These are phyloP conservation scores for Pangasianodon hypophthalmus DNA, from an alignment of 2,113 vertebrate species.

Conservation along the genomic window DNA sequence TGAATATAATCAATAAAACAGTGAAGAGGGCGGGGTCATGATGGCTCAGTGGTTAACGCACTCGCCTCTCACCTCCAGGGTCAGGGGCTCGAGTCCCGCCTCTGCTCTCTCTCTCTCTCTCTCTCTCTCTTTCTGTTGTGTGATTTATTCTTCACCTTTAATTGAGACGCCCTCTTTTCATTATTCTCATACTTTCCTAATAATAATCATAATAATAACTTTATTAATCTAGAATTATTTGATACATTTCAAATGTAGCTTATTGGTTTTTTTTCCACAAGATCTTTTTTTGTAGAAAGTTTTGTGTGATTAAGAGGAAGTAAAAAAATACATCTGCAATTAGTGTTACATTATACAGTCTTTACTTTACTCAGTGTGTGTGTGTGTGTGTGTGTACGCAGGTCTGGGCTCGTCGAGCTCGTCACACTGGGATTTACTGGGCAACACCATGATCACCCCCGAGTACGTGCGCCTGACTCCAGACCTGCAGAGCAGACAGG, in stretches of 20 bases:
- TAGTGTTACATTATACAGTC: not conserved
- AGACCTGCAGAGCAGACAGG: slow-evolving; percentile 90
- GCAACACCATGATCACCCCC: slow-evolving; percentile 87
- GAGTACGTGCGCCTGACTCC: slow-evolving; percentile 90
- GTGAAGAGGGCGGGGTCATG: not conserved
- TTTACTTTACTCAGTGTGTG: not conserved
- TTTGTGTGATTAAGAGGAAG: too few relatives aligned
- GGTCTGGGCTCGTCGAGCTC: slow-evolving; percentile 85
- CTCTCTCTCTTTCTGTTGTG: too few relatives aligned
- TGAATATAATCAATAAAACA: not conserved
- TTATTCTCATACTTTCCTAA: not conserved
- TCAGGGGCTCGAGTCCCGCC: too few relatives aligned
- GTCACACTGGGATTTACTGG: slow-evolving; percentile 90
- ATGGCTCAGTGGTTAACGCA: too few relatives aligned
- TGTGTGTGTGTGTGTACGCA: slow-evolving; percentile 52
- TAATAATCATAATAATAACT: not conserved
- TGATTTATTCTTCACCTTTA: not conserved
- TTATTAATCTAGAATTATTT: not conserved
- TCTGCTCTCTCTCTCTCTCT: too few relatives aligned
- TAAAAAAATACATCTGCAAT: not conserved
- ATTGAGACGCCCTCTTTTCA: not conserved
- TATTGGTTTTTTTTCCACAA: too few relatives aligned
- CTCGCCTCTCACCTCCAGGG: too few relatives aligned
- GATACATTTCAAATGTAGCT: not conserved
- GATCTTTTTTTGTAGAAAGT: too few relatives aligned